These are phyloP conservation scores for Sinohyriopsis cumingii DNA, from an alignment of 2,888 invertebrate genomes.

Conservation along the genomic window DNA sequence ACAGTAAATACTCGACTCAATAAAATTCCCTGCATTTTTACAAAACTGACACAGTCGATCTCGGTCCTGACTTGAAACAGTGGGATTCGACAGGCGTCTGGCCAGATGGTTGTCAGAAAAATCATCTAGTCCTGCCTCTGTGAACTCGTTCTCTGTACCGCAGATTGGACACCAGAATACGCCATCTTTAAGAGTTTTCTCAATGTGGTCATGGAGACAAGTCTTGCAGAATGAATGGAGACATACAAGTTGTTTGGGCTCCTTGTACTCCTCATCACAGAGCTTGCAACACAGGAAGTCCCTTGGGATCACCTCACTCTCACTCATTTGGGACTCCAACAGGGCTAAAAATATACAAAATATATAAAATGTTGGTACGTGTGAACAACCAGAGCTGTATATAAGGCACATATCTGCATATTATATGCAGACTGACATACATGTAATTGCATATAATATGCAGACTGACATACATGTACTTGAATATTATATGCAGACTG, in stretches of 20 bases:
- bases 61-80: constrained; percentile 26
- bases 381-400: no score
- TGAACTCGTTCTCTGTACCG: constrained; percentile 36
- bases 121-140: constrained; percentile 22
- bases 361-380: no score
- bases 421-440: no score
- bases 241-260: constrained; percentile 57
- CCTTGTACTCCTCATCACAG: constrained; percentile 59
- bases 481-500: no score
- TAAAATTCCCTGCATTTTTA: constrained; percentile 50
- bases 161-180: constrained; percentile 57
- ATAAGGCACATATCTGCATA: no score
- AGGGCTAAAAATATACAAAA: constrained; percentile 36
- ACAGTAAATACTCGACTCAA: constrained; percentile 48
- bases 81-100: constrained; percentile 44
- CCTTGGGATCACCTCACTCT: constrained; percentile 57
- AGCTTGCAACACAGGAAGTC: constrained; percentile 59
- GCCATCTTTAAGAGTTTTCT: constrained; percentile 31
- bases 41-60: constrained; percentile 44
- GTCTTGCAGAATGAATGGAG: constrained; percentile 53
- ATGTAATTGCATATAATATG: no score
- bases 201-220: constrained; percentile 37
- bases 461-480: no score
- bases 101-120: constrained; percentile 57
- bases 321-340: constrained; percentile 50